Evolutionary conservation across 2,888 invertebrate species (phyloP).

Genomic region (Arctia plantaginis): DNA sequence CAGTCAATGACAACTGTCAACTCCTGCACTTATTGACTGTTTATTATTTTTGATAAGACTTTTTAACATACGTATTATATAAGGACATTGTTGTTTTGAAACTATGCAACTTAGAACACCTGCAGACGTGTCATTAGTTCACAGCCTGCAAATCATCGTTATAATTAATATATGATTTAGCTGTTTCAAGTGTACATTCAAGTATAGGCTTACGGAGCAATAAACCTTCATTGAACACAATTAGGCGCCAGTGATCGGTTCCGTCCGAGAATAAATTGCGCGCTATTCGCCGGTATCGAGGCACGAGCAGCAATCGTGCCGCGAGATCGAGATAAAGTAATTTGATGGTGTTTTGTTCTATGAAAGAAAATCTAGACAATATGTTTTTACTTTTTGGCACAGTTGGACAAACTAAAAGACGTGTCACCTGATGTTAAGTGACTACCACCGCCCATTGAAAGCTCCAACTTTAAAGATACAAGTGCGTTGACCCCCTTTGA

Average conservation of each 20-base stretch:
- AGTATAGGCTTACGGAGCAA: constrained; percentile 3
- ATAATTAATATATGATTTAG: neutral
- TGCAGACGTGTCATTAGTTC: neutral
- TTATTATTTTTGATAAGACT: neutral
- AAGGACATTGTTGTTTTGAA: neutral
- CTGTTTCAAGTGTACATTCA: neutral
- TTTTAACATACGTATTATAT: too few species aligned
- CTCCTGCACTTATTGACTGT: neutral
- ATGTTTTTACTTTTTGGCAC: neutral
- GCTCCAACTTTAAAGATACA: too few species aligned
- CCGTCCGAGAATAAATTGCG: constrained; percentile 42
- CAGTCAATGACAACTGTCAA: neutral
- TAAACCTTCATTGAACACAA: constrained; percentile 45
- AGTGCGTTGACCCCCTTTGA: neutral
- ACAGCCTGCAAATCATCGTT: neutral
- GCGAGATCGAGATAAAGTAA: constrained; percentile 5
- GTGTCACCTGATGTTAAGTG: too few species aligned
- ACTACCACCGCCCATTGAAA: too few species aligned
- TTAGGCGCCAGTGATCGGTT: constrained; percentile 45
- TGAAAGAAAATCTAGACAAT: constrained; percentile 1
- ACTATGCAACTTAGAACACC: neutral
- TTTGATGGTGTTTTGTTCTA: neutral
- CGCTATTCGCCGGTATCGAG: neutral
- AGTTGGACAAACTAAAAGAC: neutral
- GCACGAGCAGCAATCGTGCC: constrained; percentile 53